Percentiles rank a stretch among this genome's conserved stretches.
phyloP scores from a whole-genome alignment of 2,113 vertebrate species.

The Pteropus alecto region DNA sequence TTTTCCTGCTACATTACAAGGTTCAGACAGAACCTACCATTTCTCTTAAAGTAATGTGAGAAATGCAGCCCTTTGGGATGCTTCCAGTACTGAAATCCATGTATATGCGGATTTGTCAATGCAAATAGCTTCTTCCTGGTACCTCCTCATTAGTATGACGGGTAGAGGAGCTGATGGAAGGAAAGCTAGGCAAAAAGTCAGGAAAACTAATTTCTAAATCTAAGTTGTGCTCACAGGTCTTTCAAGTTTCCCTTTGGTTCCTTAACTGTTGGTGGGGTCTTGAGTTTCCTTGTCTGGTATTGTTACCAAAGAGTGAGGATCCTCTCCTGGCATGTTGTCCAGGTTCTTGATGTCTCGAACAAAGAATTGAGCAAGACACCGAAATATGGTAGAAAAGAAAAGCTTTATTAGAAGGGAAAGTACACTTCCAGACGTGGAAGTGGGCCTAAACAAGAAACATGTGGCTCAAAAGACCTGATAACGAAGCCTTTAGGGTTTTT shows the following conservation, averaged over 20 bases:
- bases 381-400: too few species aligned
- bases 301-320: too few species aligned
- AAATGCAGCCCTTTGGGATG: not conserved
- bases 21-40: not conserved
- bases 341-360: too few species aligned
- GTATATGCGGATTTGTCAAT: fast-evolving
- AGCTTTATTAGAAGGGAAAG: too few species aligned
- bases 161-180: not conserved
- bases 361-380: too few species aligned
- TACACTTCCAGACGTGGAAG: too few species aligned
- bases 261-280: too few species aligned
- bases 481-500: too few species aligned
- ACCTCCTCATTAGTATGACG: not conserved
- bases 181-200: not conserved
- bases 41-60: not conserved
- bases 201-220: not conserved
- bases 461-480: too few species aligned
- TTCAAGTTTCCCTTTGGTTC: not conserved
- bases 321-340: too few species aligned
- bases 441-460: too few species aligned
- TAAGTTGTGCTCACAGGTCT: not conserved
- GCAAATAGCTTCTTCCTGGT: not conserved
- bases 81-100: not conserved
- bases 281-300: too few species aligned
- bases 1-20: not conserved